phyloP scores from a whole-genome alignment of 2,113 vertebrate species.

The Natator depressus region DNA sequence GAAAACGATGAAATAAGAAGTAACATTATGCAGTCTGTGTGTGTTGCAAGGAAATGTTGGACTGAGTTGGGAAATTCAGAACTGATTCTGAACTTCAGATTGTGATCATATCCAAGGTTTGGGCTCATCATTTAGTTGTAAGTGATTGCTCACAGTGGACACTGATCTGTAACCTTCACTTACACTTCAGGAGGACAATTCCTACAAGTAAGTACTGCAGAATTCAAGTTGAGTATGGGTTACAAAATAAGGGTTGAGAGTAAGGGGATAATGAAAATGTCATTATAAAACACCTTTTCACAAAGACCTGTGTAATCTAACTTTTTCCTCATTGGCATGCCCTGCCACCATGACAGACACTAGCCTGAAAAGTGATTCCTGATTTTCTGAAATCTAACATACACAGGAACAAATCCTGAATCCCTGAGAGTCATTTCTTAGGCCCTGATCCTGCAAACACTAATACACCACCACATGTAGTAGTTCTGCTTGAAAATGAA shows the following conservation, averaged over 20 bases:
- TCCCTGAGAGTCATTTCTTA: not conserved
- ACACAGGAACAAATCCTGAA: not conserved
- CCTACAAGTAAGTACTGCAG: not conserved
- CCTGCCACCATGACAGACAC: not conserved
- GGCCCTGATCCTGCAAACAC: not conserved
- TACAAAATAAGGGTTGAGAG: not conserved
- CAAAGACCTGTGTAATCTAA: not conserved
- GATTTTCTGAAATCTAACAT: not conserved
- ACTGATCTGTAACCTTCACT: not conserved
- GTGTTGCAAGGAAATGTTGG: not conserved
- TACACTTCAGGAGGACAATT: not conserved
- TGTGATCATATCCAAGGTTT: not conserved
- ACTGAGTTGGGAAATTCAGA: not conserved
- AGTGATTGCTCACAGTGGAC: not conserved
- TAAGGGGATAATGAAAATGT: not conserved
- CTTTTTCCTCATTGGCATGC: not conserved
- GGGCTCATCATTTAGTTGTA: not conserved
- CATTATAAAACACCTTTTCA: not conserved
- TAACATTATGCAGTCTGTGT: not conserved
- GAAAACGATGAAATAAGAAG: not conserved
- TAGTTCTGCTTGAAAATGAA: not conserved
- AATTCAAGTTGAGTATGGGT: not conserved
- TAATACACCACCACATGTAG: not conserved
- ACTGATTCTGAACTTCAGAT: not conserved
- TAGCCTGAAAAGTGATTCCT: not conserved